Percentiles rank a stretch among this genome's conserved stretches.
phyloP scores from a whole-genome alignment of 2,797 vertebrate species.

The Prunella strophiata region DNA sequence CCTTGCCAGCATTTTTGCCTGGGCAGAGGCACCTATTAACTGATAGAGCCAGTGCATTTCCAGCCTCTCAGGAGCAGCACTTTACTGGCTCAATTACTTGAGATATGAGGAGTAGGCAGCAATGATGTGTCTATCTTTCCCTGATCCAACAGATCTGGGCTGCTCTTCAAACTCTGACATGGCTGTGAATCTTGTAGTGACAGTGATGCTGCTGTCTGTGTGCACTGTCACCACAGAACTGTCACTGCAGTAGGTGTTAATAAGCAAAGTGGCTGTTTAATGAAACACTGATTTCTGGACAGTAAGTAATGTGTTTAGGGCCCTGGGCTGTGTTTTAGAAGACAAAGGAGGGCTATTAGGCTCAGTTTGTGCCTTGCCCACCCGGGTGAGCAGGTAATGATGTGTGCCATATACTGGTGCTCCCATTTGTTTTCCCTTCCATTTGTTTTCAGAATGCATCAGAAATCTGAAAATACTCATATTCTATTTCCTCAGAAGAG shows the following conservation, averaged over 20 bases:
- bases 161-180: not conserved
- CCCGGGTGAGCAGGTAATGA: constrained; percentile 23
- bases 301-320: constrained; percentile 5
- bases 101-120: not conserved
- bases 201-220: constrained; percentile 2
- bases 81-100: not conserved
- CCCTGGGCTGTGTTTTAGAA: constrained; percentile 1
- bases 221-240: not conserved
- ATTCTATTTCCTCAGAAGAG: not conserved
- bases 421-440: constrained; percentile 55
- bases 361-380: constrained; percentile 16
- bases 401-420: not conserved
- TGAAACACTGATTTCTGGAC: constrained; percentile 24
- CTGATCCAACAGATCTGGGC: not conserved
- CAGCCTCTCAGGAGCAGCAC: not conserved
- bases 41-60: not conserved
- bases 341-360: constrained; percentile 25
- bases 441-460: constrained; percentile 45
- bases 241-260: not conserved
- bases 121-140: not conserved
- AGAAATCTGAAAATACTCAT: not conserved
- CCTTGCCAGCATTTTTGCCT: not conserved
- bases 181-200: not conserved
- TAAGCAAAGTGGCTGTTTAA: constrained; percentile 32
- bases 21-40: not conserved